These are phyloP conservation scores for Uloborus diversus DNA, from an alignment of 1,140 invertebrate genomes.

Conservation along the genomic window DNA sequence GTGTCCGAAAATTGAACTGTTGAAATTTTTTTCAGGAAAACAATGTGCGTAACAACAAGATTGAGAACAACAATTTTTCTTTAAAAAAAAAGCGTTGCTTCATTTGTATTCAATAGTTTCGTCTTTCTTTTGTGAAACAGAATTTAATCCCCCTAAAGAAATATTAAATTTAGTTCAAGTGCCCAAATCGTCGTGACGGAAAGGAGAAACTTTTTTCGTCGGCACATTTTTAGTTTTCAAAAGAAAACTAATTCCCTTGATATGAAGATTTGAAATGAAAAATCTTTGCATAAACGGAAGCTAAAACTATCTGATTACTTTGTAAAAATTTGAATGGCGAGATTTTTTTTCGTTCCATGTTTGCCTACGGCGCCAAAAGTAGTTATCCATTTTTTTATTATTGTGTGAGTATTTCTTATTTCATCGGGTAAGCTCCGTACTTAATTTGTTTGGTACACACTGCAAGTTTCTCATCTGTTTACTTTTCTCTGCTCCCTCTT, in stretches of 20 bases:
- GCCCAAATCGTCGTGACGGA: neutral
- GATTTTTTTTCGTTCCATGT: conserved; percentile 42
- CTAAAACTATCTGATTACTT: conserved; percentile 54
- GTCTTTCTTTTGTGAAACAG: conserved; percentile 14
- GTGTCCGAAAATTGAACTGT: no score
- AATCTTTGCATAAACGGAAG: conserved; percentile 47
- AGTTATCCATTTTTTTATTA: conserved; percentile 32
- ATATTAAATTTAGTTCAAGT: conserved; percentile 52
- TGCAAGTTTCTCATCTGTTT: conserved; percentile 31
- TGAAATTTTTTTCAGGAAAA: no score
- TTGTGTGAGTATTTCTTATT: conserved; percentile 11
- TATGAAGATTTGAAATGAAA: conserved; percentile 47
- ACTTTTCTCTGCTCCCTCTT: conserved; percentile 3
- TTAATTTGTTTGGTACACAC: conserved; percentile 38
- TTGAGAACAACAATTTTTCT: no score
- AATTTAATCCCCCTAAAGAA: conserved; percentile 46
- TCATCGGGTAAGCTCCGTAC: conserved; percentile 14
- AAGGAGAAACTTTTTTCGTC: conserved; percentile 1
- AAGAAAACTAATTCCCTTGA: conserved; percentile 47
- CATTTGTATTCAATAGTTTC: conserved; percentile 26
- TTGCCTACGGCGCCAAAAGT: conserved; percentile 25
- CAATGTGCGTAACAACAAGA: no score
- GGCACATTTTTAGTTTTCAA: neutral
- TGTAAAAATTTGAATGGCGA: conserved; percentile 50
- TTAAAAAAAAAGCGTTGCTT: neutral